Percentiles rank a stretch among this genome's conserved stretches.
These are phyloP conservation scores for Anoplolepis gracilipes DNA, from an alignment of 1,140 invertebrate genomes.

Conservation along the genomic window DNA sequence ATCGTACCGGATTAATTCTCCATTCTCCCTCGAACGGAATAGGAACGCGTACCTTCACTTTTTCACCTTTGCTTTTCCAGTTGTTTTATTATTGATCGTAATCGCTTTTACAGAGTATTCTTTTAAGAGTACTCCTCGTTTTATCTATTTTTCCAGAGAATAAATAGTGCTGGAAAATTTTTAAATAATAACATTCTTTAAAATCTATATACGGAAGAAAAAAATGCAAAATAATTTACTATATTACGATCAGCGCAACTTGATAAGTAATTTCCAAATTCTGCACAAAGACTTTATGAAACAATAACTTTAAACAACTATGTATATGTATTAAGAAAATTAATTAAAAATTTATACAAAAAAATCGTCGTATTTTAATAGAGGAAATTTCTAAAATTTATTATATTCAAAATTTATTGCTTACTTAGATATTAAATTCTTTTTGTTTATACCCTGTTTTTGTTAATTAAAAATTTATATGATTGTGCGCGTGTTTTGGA, in stretches of 20 bases:
- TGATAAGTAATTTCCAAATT: no score
- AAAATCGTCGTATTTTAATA: neutral
- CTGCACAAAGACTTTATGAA: no score
- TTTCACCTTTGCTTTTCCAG: neutral
- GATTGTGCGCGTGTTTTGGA: neutral
- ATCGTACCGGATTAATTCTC: slow-evolving; percentile 3
- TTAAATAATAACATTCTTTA: neutral
- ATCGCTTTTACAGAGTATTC: neutral
- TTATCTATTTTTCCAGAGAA: neutral
- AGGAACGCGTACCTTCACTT: neutral
- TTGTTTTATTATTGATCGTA: neutral
- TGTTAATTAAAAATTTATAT: neutral
- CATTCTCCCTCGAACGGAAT: slow-evolving; percentile 1
- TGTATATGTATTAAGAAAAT: no score
- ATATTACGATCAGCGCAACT: no score
- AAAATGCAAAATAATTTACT: no score
- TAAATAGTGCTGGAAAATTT: neutral
- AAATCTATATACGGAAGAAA: neutral
- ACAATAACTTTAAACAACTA: no score
- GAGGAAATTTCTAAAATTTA: neutral
- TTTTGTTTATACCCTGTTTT: neutral
- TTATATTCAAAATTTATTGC: neutral
- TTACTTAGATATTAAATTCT: neutral
- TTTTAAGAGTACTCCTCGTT: neutral
- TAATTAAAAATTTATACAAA: neutral